Percentiles rank a stretch among this genome's conserved stretches.
These are phyloP conservation scores for Camponotus floridanus DNA, from an alignment of 1,140 invertebrate genomes.

Conservation along the genomic window DNA sequence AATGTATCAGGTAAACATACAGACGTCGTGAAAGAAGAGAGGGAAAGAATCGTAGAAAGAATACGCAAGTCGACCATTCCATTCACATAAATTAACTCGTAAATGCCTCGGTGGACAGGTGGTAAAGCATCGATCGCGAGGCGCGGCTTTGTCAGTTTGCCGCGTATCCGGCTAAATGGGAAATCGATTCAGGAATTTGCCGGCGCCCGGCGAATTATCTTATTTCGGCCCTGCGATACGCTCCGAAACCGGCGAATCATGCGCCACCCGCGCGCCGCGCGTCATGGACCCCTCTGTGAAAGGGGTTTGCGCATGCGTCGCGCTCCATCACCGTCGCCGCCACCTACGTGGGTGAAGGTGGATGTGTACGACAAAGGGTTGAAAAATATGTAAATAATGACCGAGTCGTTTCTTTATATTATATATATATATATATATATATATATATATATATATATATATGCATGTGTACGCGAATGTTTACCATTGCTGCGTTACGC, in stretches of 20 bases:
- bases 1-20: neutral
- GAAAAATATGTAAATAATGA: conserved; percentile 67
- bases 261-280: conserved; percentile 58
- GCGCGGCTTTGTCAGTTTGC: neutral
- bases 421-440: no score
- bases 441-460: no score
- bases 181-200: conserved; percentile 15
- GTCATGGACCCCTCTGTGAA: conserved; percentile 61
- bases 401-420: neutral
- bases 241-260: conserved; percentile 71
- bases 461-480: no score
- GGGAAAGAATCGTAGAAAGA: neutral
- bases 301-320: conserved; percentile 68
- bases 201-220: neutral
- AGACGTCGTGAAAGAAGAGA: no score
- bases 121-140: conserved; percentile 5
- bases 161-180: neutral
- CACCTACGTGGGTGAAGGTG: conserved; percentile 50
- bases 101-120: neutral
- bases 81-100: neutral
- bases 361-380: conserved; percentile 62
- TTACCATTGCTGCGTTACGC: neutral
- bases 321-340: conserved; percentile 16
- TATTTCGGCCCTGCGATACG: conserved; percentile 36
- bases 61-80: no score